phyloP scores from a whole-genome alignment of 2,797 vertebrate genomes.

The Pempheris klunzingeri region DNA sequence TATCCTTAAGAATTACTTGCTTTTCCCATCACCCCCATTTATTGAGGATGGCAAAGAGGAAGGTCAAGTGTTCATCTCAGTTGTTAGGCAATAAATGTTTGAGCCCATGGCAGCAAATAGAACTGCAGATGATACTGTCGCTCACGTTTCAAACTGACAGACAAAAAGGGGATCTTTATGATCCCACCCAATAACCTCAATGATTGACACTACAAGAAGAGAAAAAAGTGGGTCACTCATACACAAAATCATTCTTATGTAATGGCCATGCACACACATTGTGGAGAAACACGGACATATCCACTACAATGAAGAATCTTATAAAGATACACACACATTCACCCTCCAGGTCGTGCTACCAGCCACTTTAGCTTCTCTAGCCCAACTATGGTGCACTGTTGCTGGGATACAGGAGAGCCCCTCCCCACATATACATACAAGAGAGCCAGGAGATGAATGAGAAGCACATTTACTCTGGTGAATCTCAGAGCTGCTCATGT shows the following conservation, averaged over 20 bases:
- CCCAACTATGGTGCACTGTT: slow-evolving; percentile 51
- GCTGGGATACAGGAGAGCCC: slow-evolving; percentile 71
- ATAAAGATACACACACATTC: slow-evolving; percentile 27
- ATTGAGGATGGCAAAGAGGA: slow-evolving; percentile 7
- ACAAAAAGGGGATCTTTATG: not conserved
- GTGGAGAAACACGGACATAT: not conserved
- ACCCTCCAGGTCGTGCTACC: slow-evolving; percentile 33
- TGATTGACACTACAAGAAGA: not conserved
- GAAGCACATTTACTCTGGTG: slow-evolving; percentile 74
- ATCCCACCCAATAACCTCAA: not conserved
- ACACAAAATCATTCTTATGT: not conserved
- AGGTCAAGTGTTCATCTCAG: slow-evolving; percentile 5
- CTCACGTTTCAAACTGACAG: not conserved
- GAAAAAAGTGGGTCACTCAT: not conserved
- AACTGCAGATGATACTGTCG: not conserved
- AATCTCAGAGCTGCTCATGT: slow-evolving; percentile 75
- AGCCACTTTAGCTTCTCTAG: slow-evolving; percentile 27
- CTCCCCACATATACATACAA: slow-evolving; percentile 63
- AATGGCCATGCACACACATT: not conserved
- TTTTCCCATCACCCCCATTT: not conserved
- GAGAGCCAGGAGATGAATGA: slow-evolving; percentile 60
- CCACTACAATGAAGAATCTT: not conserved
- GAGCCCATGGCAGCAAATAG: not conserved
- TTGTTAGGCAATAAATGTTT: slow-evolving; percentile 6
- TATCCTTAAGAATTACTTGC: slow-evolving; percentile 14